Evolutionary conservation across 1,140 invertebrate species (phyloP), one percentile per base, ranked within the genome.

Genomic region (Acyrthosiphon pisum): DNA sequence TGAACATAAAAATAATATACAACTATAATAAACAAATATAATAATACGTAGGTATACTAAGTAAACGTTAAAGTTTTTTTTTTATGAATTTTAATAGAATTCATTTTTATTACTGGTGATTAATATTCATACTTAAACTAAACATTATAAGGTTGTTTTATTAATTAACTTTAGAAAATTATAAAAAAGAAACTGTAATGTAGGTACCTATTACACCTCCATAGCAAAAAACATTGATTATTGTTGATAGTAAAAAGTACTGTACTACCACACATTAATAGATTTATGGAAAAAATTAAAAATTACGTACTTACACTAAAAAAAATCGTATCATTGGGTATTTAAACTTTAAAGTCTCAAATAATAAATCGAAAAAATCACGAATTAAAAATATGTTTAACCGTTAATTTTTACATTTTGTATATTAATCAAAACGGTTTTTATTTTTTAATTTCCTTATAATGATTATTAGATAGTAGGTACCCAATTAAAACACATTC

Each of bases 81-180:
- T 86, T 6, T 18, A 86, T 86, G 26, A n/a, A 86, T 30, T 86
- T n/a, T 30, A 18, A 18, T 30, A 26, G 11, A 46, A 46, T 46
- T 30, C 1, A n/a, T 86, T 46, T 86, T 86, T 46, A 86, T 44
- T 20, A 41, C 37, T 30, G 11, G 26, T n/a, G 30, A 46, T 83
- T 83, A 83, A 84, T 41, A 84, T 30, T 44, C 23, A 84, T 84
- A 84, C 41, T 84, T 41, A 41, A 84, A 83, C 81, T 41, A 83
- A 41, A 41, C 20, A 41, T 41, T 84, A 44, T 44, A 84, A 84
- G 4, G 3, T 1, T 11, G 7, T 84, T 84, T 84, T 46, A 44
- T 86, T 46, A 86, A 76, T n/a, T 76, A 18, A 76, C 18, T 76
- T 76, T 18, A 18, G 60, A n/a, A 76, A 76, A 76, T 35, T n/a